phyloP scores from a whole-genome alignment of 2,797 vertebrate genomes.

The Pelodytes ibericus region DNA sequence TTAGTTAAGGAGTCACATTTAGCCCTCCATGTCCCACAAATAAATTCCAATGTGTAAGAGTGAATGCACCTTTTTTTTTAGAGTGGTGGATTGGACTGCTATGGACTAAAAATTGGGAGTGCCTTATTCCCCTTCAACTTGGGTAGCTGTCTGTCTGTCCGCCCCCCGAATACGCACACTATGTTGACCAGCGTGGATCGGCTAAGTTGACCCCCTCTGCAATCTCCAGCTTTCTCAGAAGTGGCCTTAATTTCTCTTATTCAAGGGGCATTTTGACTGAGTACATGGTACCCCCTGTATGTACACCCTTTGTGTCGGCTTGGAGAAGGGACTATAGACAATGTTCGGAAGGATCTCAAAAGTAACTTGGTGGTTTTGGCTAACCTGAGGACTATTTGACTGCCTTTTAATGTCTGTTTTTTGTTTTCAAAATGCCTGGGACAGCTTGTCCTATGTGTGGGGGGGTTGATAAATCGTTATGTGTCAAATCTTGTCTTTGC shows the following conservation, averaged over 20 bases:
- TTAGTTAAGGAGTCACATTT: too few species aligned
- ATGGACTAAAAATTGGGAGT: constrained; percentile 37
- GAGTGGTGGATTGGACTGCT: constrained; percentile 1
- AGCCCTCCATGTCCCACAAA: too few species aligned
- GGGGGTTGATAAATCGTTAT: constrained; percentile 37
- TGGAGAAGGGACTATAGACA: constrained; percentile 14
- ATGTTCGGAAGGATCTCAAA: constrained; percentile 4
- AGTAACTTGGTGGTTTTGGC: constrained; percentile 11
- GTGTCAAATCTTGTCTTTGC: constrained; percentile 25
- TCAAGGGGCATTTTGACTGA: constrained; percentile 28
- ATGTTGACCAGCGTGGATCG: constrained; percentile 18
- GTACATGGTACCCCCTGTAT: constrained; percentile 3
- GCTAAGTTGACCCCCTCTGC: background rate
- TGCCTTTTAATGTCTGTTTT: constrained; percentile 17
- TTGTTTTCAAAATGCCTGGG: constrained; percentile 27
- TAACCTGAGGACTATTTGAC: constrained; percentile 25
- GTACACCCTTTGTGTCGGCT: constrained; percentile 13
- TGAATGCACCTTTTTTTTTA: constrained; percentile 11
- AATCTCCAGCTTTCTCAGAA: constrained; percentile 45
- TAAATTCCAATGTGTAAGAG: too few species aligned
- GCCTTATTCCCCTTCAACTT: constrained; percentile 49
- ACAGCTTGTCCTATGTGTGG: constrained; percentile 30
- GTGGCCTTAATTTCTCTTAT: constrained; percentile 50
- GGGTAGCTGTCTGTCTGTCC: constrained; percentile 25
- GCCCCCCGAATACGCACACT: background rate